Evolutionary conservation across 2,888 invertebrate genomes (phyloP), one percentile per base, ranked within the genome.

Genomic region (Capitulum mitella): DNA sequence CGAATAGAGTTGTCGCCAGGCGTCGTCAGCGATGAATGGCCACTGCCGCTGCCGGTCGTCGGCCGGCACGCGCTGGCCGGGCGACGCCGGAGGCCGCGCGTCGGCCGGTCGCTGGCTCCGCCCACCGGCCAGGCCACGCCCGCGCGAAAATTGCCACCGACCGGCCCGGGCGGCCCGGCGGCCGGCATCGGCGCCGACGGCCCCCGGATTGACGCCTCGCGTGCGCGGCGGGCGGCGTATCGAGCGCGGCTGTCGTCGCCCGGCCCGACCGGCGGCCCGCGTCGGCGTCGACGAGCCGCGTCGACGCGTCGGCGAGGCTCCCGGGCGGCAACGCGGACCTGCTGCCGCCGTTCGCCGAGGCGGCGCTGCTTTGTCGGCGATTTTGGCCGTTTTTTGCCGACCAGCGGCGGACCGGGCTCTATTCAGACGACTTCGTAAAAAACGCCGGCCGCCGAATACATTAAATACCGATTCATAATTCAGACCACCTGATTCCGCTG

Each of bases 401-500:
- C 22, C 22, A 1, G 22, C 22, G 22, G 22, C 37, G 58, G 58
- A 29, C 32, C 37, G 37, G 22, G 6, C 6, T 16, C 70, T 37
- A 26, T 70, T 70, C 70, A 70, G 70, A 70, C 70, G 5, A 37
- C 37, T 70, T 22, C 26, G 32, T 19, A 70, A 70, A 70, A 70
- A 70, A 3, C 70, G 70, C 34, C 70, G 16, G 8, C 70, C 32
- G 34, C 70, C 70, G 37, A 70, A 70, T 70, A 70, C 70, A 37
- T 37, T 70, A 37, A 70, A 70, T 70, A 37, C 70, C 70, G 70
- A 70, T 70, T 70, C 34, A 70, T 70, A 70, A 70, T 37, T 70
- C 70, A 70, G 70, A 5, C 70, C 37, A 26, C 37, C 29, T 37
- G 70, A 22, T 22, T 22, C 70, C 26, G 34, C 37, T 37, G 70